A percentile compares a stretch with the other conserved stretches of the same genome.
phyloP scores from a whole-genome alignment of 2,888 invertebrate species.

The Pyralis farinalis region DNA sequence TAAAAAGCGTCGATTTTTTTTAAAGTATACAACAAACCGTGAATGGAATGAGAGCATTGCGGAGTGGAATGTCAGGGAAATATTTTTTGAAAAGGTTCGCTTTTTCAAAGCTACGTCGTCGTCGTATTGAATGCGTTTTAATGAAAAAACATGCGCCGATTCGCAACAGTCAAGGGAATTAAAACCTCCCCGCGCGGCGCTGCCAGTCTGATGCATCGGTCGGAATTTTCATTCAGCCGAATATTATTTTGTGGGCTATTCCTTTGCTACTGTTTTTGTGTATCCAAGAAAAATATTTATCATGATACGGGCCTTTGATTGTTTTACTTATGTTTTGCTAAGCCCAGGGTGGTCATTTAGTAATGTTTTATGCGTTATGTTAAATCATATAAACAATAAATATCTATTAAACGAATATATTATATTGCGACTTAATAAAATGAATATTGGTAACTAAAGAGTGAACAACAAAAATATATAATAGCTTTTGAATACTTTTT shows the following conservation, averaged over 20 bases:
- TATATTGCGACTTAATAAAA: too few relatives aligned
- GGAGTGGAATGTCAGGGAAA: slow-evolving; percentile 69
- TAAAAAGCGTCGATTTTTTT: slow-evolving; percentile 39
- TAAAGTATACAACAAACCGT: slow-evolving; percentile 47
- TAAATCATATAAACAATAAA: too few relatives aligned
- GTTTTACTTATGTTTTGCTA: background rate
- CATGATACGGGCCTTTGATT: slow-evolving; percentile 11
- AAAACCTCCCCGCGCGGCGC: slow-evolving; percentile 65
- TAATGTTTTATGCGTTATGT: too few relatives aligned
- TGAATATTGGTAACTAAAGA: too few relatives aligned
- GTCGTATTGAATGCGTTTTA: slow-evolving; percentile 80
- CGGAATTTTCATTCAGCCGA: slow-evolving; percentile 73
- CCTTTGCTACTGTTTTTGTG: slow-evolving; percentile 44
- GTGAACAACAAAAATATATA: too few relatives aligned
- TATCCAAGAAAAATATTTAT: slow-evolving; percentile 37
- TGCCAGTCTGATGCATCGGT: slow-evolving; percentile 58
- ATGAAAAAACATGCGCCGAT: slow-evolving; percentile 81
- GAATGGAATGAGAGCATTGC: slow-evolving; percentile 56
- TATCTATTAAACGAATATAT: too few relatives aligned
- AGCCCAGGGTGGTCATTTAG: too few relatives aligned
- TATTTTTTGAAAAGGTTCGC: slow-evolving; percentile 75
- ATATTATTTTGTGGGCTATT: slow-evolving; percentile 67
- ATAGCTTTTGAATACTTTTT: too few relatives aligned
- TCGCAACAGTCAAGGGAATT: slow-evolving; percentile 79
- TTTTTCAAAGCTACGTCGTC: slow-evolving; percentile 75